Conservation (phyloP, 2,113 vertebrate genomes). For the Atherinomorus stipes region DNA sequence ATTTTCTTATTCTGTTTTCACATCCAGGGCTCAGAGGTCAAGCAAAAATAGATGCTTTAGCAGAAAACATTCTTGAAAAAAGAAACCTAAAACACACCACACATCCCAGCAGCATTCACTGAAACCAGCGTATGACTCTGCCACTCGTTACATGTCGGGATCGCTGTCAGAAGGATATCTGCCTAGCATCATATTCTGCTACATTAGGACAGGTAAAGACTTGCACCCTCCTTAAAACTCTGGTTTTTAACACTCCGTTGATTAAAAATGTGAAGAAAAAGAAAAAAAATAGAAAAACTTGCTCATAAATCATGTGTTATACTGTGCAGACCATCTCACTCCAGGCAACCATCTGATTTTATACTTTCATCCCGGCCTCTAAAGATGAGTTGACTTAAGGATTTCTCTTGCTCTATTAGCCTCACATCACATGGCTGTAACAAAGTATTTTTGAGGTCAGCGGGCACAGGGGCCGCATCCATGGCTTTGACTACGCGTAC, state of each 20-base stretch:
- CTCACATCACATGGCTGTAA: constrained; percentile 42
- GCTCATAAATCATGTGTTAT: constrained; percentile 49
- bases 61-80: constrained; percentile 64
- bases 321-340: constrained; percentile 37
- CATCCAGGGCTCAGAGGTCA: constrained; percentile 57
- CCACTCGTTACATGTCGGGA: constrained; percentile 35
- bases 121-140: constrained; percentile 37
- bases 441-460: constrained; percentile 49
- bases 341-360: constrained; percentile 39
- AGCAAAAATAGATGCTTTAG: constrained; percentile 59
- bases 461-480: constrained; percentile 19
- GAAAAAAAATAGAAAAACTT: neutral
- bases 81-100: constrained; percentile 42
- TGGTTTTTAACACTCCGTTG: constrained; percentile 38
- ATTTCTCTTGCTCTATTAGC: constrained; percentile 56
- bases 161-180: constrained; percentile 43
- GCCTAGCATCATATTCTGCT: constrained; percentile 43
- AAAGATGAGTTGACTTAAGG: constrained; percentile 29
- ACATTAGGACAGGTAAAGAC: constrained; percentile 44
- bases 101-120: constrained; percentile 28
- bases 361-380: constrained; percentile 32
- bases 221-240: constrained; percentile 35
- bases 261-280: constrained; percentile 10
- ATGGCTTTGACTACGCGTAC: constrained; percentile 31
- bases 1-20: constrained; percentile 68